Percentiles rank a stretch among this genome's conserved stretches.
These are phyloP conservation scores for Eonycteris spelaea DNA, from an alignment of 2,113 vertebrate genomes.

Conservation along the genomic window DNA sequence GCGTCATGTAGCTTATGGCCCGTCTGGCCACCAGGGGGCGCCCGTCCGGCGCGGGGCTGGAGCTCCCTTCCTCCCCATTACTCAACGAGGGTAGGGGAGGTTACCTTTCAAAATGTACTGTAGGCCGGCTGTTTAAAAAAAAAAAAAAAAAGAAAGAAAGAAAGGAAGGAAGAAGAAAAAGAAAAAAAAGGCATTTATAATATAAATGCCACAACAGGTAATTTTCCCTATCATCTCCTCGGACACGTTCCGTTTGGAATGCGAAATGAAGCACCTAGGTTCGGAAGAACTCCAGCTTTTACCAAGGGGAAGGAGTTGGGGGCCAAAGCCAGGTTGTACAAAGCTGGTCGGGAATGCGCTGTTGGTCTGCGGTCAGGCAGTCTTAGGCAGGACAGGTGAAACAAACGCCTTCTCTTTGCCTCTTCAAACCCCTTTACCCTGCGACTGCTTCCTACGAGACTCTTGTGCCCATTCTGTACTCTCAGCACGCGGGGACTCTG, in stretches of 20 bases:
- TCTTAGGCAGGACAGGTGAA: constrained; percentile 17
- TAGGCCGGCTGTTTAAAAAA: not conserved
- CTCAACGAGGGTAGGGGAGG: not conserved
- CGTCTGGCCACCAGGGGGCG: constrained; percentile 76
- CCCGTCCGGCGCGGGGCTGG: not conserved
- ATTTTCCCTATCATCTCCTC: not conserved
- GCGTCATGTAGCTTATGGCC: not conserved
- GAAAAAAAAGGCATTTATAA: not conserved
- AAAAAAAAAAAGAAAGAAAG: not conserved
- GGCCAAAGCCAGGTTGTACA: not conserved
- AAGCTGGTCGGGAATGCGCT: not conserved
- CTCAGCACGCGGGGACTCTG: not conserved
- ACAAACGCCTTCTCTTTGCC: not conserved
- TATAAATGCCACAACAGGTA: not conserved
- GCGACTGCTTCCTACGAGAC: not conserved
- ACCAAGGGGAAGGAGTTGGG: not conserved
- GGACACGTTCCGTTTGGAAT: not conserved
- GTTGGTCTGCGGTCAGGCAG: not conserved
- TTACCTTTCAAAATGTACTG: not conserved
- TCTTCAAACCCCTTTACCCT: not conserved
- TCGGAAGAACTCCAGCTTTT: not conserved
- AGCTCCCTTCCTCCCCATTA: not conserved
- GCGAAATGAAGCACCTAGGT: not conserved
- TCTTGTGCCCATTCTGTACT: not conserved
- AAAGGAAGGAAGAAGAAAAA: not conserved